Percentiles rank a stretch among this genome's conserved stretches.
Conservation (phyloP, 92 coral and sea anemone species). For the Bergia puertoricense region DNA sequence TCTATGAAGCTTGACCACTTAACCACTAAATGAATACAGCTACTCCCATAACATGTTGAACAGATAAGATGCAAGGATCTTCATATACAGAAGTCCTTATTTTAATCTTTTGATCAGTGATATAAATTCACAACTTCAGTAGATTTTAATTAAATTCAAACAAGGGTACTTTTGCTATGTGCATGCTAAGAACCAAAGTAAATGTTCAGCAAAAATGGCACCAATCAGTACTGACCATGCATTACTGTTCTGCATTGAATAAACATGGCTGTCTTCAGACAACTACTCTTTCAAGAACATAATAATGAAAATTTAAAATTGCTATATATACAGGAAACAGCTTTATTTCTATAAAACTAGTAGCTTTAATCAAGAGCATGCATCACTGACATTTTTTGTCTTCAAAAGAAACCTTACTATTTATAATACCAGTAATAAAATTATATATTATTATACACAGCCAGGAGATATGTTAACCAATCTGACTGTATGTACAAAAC, state of each 20-base stretch:
- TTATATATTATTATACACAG: neutral
- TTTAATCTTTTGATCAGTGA: neutral
- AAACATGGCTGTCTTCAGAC: neutral
- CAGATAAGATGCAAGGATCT: neutral
- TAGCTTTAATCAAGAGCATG: neutral
- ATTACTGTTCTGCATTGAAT: neutral
- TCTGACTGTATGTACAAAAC: neutral
- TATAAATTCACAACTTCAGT: neutral
- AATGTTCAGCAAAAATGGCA: neutral
- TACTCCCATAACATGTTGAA: neutral
- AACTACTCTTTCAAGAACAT: neutral
- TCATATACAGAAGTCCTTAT: neutral
- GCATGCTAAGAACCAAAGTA: neutral
- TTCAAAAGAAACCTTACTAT: neutral
- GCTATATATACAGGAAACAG: conserved; percentile 4
- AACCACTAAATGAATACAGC: neutral
- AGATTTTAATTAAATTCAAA: conserved; percentile 4
- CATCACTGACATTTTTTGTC: neutral
- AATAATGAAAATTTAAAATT: neutral
- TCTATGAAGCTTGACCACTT: neutral
- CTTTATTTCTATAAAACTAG: neutral
- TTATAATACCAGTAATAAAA: neutral
- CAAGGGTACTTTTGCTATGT: neutral
- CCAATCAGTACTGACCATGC: neutral
- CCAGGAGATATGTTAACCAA: neutral